Evolutionary conservation across 2,113 vertebrate species (phyloP), one percentile per base, ranked within the genome.

Genomic region (Urocolius indicus): DNA sequence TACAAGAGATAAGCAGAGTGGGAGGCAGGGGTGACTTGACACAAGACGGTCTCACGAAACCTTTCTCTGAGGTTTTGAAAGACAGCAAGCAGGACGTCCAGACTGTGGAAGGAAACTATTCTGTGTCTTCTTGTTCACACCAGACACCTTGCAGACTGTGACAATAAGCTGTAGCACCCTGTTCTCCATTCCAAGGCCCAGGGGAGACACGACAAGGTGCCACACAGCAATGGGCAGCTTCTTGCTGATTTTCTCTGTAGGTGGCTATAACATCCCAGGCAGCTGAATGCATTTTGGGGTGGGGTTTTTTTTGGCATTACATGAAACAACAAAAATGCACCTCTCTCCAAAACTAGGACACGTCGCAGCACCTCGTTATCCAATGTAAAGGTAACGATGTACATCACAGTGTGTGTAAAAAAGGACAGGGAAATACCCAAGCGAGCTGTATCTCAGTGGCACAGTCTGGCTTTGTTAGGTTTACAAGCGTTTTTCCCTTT

Each of bases 171-270:
- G 30, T 63, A 45, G 62, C 1, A 24, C 30, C 67, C 73, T 52
- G 5, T 4, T 38, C 0, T 29, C 30, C 30, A 57, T n/a, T 14
- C 43, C 77, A 1, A 0, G 21, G 29, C 32, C 5, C 0, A 13
- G 36, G 48, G 32, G 52, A 46, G 84, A 45, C 13, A 0, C 1
- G 38, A 11, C 20, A 18, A 27, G 24, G 59, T 1, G 5, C 14
- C n/a, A 2, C 4, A 16, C 29, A 92, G 58, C 27, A 19, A 23
- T 0, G 19, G n/a, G 36, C 45, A 23, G 24, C 41, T 38, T 10
- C 59, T 34, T 15, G 6, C 29, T 43, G 0, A 34, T 30, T 29
- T 45, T 27, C 77, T 45, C 34, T 48, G 26, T 10, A 27, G 32
- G 11, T 24, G 16, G 6, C 32, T 76, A 6, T 1, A 27, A 34